A percentile compares a stretch with the other conserved stretches of the same genome.
phyloP scores from a whole-genome alignment of 2,888 invertebrate species.

The Conchocele bisecta region DNA sequence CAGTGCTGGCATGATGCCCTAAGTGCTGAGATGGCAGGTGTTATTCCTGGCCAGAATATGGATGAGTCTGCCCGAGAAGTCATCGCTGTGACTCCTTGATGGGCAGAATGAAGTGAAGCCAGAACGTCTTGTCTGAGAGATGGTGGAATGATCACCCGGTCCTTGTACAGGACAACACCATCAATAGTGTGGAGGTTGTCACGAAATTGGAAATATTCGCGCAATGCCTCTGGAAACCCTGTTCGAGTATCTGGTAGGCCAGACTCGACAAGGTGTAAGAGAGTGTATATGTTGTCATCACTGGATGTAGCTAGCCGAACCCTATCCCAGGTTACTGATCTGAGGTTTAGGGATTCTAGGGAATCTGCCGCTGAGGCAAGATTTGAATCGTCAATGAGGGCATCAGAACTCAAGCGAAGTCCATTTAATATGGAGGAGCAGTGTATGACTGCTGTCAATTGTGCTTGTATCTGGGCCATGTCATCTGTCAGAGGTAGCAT shows the following conservation, averaged over 20 bases:
- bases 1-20: conserved; percentile 51
- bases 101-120: conserved; percentile 60
- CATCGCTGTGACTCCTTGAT: conserved; percentile 64
- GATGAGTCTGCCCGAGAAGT: conserved; percentile 57
- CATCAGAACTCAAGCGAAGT: background rate
- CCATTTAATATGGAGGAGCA: background rate
- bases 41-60: conserved; percentile 70
- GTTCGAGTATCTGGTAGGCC: conserved; percentile 23
- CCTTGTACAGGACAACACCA: conserved; percentile 55
- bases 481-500: conserved; percentile 33
- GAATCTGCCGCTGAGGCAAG: background rate
- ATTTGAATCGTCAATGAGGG: background rate
- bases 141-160: conserved; percentile 61
- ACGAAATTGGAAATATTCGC: conserved; percentile 38
- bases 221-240: conserved; percentile 22
- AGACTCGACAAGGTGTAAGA: conserved; percentile 28
- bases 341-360: background rate
- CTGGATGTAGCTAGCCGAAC: conserved; percentile 50
- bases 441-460: background rate
- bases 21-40: conserved; percentile 32
- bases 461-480: conserved; percentile 12
- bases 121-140: conserved; percentile 50
- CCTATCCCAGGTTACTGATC: conserved; percentile 57
- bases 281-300: conserved; percentile 41
- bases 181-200: conserved; percentile 38